Percentiles rank a stretch among this genome's conserved stretches.
These are phyloP conservation scores for Etheostoma nigrum DNA, from an alignment of 2,797 vertebrate genomes.

Conservation along the genomic window DNA sequence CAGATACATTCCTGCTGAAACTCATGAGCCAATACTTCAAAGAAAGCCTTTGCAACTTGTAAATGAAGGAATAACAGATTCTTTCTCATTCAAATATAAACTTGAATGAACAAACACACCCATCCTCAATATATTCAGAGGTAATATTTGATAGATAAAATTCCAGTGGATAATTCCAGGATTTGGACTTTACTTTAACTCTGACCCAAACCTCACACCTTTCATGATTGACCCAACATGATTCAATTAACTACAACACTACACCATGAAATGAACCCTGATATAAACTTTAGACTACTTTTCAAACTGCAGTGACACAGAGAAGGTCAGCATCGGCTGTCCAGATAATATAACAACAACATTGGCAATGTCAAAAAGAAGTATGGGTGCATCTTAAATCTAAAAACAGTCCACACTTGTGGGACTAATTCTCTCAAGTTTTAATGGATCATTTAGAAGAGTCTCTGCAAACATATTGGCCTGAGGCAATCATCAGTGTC, in stretches of 20 bases:
- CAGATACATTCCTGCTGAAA: background rate
- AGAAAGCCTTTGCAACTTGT: background rate
- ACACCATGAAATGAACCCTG: background rate
- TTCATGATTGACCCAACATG: too few relatives aligned
- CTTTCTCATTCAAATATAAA: background rate
- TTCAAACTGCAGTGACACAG: background rate
- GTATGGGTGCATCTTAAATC: background rate
- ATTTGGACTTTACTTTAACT: background rate
- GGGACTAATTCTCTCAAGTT: constrained; percentile 13
- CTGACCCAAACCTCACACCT: background rate
- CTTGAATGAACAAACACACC: background rate
- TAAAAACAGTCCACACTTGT: background rate
- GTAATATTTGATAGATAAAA: background rate
- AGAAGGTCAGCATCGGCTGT: background rate
- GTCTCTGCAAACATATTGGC: constrained; percentile 24
- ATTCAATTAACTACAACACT: background rate
- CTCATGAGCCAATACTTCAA: background rate
- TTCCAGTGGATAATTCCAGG: background rate
- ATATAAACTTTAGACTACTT: background rate
- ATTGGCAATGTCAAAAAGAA: background rate
- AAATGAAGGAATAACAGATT: background rate
- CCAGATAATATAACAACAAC: background rate
- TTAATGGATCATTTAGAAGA: constrained; percentile 33
- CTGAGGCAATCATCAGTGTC: constrained; percentile 9
- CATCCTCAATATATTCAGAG: background rate